A percentile compares a stretch with the other conserved stretches of the same genome.
Evolutionary conservation across 2,113 vertebrate genomes (phyloP).

Genomic region (Morphnarchus princeps): DNA sequence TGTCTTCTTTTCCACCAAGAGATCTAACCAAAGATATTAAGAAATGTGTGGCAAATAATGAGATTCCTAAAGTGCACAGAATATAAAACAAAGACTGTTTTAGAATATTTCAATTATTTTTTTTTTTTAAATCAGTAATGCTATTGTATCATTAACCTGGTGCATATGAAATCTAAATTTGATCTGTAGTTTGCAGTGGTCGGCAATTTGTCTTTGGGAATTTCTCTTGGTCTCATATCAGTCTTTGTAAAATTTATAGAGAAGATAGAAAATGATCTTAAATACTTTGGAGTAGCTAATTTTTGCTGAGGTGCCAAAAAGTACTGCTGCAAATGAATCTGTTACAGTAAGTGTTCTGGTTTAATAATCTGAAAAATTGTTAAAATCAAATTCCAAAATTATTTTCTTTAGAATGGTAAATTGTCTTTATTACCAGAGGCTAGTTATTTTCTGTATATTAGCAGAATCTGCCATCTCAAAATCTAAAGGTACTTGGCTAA

Average conservation of each 20-base stretch:
- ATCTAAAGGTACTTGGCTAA: not conserved
- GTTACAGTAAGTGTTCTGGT: not conserved
- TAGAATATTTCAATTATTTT: not conserved
- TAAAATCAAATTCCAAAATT: not conserved
- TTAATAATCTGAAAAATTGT: not conserved
- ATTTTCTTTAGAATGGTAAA: not conserved
- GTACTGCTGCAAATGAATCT: not conserved
- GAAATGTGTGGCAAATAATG: not conserved
- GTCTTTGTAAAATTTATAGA: not conserved
- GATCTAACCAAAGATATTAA: not conserved
- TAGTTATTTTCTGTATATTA: not conserved
- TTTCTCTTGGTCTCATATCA: not conserved
- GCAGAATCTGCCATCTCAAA: not conserved
- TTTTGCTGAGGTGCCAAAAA: not conserved
- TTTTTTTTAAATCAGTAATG: not conserved
- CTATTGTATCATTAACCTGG: not conserved
- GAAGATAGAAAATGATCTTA: not conserved
- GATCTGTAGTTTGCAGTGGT: not conserved
- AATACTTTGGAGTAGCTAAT: not conserved
- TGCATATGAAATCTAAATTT: not conserved
- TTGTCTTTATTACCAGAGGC: not conserved
- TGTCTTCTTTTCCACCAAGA: not conserved
- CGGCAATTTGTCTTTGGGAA: not conserved
- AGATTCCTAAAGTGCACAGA: not conserved
- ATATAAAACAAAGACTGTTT: not conserved